These are phyloP conservation scores for Sesamia nonagrioides DNA, from an alignment of 1,140 invertebrate species.

Conservation along the genomic window DNA sequence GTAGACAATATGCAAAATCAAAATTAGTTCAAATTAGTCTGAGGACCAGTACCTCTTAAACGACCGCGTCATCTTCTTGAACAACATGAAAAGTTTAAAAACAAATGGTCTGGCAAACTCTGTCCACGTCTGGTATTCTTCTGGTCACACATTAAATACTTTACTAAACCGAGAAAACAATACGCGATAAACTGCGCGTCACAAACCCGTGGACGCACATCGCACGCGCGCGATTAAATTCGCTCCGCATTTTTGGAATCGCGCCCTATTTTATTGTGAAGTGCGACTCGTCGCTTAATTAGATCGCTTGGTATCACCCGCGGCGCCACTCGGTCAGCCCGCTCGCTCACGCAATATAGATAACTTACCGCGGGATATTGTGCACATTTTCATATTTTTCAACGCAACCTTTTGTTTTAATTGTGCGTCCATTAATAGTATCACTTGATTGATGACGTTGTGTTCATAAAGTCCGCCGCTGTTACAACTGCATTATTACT, in stretches of 20 bases:
- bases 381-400: constrained; percentile 3
- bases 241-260: not conserved
- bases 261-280: constrained; percentile 25
- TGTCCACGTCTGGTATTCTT: too few species aligned
- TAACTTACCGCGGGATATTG: constrained; percentile 13
- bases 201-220: too few species aligned
- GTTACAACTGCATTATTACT: not conserved
- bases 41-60: too few species aligned
- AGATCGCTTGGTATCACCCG: constrained; percentile 1
- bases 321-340: not conserved
- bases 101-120: too few species aligned
- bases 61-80: too few species aligned
- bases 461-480: not conserved
- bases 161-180: too few species aligned
- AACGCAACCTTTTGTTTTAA: constrained; percentile 10
- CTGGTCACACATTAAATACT: too few species aligned
- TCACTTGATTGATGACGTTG: not conserved
- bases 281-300: constrained; percentile 6
- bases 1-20: too few species aligned
- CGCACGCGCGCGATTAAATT: not conserved
- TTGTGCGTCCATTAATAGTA: constrained; percentile 9
- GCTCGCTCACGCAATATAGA: not conserved
- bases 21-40: too few species aligned
- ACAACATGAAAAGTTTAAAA: not conserved
- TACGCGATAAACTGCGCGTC: not conserved